Evolutionary conservation across 1,140 invertebrate species (phyloP).

Genomic region (Acromyrmex charruanus): DNA sequence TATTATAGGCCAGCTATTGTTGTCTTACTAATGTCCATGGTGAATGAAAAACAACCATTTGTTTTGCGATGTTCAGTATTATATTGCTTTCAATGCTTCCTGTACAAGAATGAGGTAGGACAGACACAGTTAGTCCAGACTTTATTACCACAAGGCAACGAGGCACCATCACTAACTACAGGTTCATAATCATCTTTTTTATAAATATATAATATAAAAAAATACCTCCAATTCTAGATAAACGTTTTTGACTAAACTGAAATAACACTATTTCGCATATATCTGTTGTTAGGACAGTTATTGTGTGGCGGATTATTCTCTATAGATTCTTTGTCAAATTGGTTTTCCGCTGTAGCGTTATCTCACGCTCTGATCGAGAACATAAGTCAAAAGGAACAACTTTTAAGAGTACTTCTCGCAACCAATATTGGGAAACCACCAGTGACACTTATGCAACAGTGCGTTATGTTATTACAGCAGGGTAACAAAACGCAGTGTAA

Average conservation of each 20-base stretch:
- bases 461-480: slow-evolving; percentile 94
- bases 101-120: slow-evolving; percentile 97
- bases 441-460: slow-evolving; percentile 95
- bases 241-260: not conserved
- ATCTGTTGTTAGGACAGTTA: slow-evolving; percentile 91
- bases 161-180: slow-evolving; percentile 89
- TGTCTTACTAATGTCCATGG: slow-evolving; percentile 99
- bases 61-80: slow-evolving; percentile 96
- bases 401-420: slow-evolving; percentile 96
- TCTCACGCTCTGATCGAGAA: slow-evolving; percentile 97
- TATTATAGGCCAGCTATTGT: slow-evolving; percentile 94
- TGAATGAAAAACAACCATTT: slow-evolving; percentile 99
- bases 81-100: slow-evolving; percentile 98
- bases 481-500: slow-evolving; percentile 95
- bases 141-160: slow-evolving; percentile 93
- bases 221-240: not conserved
- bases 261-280: slow-evolving; percentile 49
- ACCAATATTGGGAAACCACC: slow-evolving; percentile 94
- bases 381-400: slow-evolving; percentile 95
- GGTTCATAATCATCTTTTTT: slow-evolving; percentile 70
- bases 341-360: slow-evolving; percentile 97
- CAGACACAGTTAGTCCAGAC: slow-evolving; percentile 96
- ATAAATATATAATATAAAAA: not conserved
- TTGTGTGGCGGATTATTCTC: slow-evolving; percentile 98
- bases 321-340: slow-evolving; percentile 96